Percentiles rank a stretch among this genome's conserved stretches.
Evolutionary conservation across 2,888 invertebrate species (phyloP).

Genomic region (Noctua fimbriata): DNA sequence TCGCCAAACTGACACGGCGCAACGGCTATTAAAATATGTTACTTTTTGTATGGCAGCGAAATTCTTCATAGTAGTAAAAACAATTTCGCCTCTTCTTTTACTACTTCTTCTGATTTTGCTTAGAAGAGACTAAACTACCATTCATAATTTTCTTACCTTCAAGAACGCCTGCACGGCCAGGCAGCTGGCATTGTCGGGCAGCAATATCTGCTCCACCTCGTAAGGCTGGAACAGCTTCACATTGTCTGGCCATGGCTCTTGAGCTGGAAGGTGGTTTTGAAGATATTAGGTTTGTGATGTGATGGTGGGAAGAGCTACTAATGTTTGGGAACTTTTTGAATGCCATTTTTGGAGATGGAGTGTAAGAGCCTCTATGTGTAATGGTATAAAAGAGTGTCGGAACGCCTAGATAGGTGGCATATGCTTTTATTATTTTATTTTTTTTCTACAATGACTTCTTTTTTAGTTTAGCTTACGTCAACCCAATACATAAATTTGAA

Average conservation of each 20-base stretch:
- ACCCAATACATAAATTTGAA: too few species aligned
- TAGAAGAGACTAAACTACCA: too few species aligned
- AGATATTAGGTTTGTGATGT: not conserved
- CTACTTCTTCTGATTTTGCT: not conserved
- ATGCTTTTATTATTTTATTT: too few species aligned
- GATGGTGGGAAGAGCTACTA: not conserved
- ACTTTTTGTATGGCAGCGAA: too few species aligned
- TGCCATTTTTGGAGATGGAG: not conserved
- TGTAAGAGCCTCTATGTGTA: not conserved
- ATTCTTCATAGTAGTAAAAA: too few species aligned
- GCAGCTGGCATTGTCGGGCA: constrained; percentile 98
- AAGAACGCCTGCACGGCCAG: constrained; percentile 97
- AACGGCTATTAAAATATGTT: too few species aligned
- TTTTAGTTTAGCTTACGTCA: too few species aligned
- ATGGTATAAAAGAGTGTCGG: too few species aligned
- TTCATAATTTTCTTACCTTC: constrained; percentile 85
- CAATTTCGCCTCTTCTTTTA: too few species aligned
- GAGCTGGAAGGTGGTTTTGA: constrained; percentile 88
- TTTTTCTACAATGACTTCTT: too few species aligned
- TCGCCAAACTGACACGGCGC: too few species aligned
- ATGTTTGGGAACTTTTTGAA: constrained; percentile 21
- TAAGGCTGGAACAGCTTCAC: constrained; percentile 96
- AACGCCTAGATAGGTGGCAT: too few species aligned
- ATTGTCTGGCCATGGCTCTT: constrained; percentile 97
- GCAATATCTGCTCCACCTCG: constrained; percentile 97